Percentiles rank a stretch among this genome's conserved stretches.
Evolutionary conservation across 2,113 vertebrate species (phyloP).

Genomic region (Steatornis caripensis): DNA sequence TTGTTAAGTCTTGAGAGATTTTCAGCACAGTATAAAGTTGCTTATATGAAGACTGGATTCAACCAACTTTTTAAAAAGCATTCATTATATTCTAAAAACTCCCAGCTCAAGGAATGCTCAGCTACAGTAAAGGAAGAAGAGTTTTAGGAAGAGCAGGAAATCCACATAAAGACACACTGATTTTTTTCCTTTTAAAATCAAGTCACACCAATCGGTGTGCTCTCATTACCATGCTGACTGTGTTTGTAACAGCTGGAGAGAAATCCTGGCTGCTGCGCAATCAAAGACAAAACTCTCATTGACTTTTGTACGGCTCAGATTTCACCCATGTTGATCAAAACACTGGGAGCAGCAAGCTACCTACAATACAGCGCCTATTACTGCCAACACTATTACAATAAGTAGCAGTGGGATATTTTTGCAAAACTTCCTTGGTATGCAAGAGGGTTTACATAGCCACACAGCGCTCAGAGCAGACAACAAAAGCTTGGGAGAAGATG

Average conservation of each 20-base stretch:
- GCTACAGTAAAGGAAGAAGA: background rate
- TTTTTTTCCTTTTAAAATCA: background rate
- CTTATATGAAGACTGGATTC: background rate
- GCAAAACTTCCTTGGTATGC: background rate
- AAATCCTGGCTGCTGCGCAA: background rate
- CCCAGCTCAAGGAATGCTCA: background rate
- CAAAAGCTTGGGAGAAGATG: background rate
- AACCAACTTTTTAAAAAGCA: background rate
- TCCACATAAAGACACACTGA: too few species aligned
- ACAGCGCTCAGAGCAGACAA: background rate
- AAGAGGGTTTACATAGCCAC: background rate
- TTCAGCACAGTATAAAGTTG: background rate
- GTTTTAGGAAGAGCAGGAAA: background rate
- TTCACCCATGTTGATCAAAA: background rate
- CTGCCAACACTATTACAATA: background rate
- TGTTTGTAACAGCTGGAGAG: slow-evolving; percentile 15
- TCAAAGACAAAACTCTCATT: slow-evolving; percentile 36
- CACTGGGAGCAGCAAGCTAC: background rate
- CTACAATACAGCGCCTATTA: background rate
- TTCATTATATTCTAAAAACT: background rate
- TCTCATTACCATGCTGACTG: background rate
- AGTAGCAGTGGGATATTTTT: background rate
- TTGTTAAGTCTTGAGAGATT: background rate
- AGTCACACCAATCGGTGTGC: rapidly evolving
- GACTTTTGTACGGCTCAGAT: slow-evolving; percentile 22